Evolutionary conservation across 2,113 vertebrate genomes (phyloP).

Genomic region (Zapus hudsonius): DNA sequence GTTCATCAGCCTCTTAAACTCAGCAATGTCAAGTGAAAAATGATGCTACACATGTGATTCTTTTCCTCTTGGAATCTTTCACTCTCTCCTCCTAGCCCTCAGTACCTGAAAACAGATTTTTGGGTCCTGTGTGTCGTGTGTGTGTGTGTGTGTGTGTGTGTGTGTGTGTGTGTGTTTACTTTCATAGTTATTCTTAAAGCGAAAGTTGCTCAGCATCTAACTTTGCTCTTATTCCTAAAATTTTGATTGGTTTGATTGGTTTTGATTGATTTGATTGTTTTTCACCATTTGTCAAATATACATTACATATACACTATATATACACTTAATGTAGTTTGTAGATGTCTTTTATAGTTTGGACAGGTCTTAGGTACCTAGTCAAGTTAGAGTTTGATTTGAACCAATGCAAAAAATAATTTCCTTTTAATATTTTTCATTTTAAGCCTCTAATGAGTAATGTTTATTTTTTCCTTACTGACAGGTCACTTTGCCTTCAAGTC

Average conservation of each 20-base stretch:
- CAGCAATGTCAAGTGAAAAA: conserved; percentile 15
- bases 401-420: not conserved
- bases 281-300: not conserved
- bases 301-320: not conserved
- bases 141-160: not conserved
- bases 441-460: not conserved
- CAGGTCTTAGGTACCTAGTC: not conserved
- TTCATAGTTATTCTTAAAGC: not conserved
- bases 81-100: not conserved
- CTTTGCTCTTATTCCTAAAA: not conserved
- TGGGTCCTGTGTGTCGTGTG: not conserved
- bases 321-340: not conserved
- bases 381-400: conserved; percentile 16
- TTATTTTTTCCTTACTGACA: not conserved
- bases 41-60: not conserved
- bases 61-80: not conserved
- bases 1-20: not conserved
- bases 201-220: not conserved
- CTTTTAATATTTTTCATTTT: not conserved
- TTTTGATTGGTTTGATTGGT: not conserved
- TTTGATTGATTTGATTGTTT: too few species aligned
- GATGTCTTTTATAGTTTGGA: not conserved
- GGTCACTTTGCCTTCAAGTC: not conserved
- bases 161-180: not conserved
- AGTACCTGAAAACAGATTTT: not conserved